These are phyloP conservation scores for Stigmatopora argus DNA, from an alignment of 2,113 vertebrate genomes.

Conservation along the genomic window DNA sequence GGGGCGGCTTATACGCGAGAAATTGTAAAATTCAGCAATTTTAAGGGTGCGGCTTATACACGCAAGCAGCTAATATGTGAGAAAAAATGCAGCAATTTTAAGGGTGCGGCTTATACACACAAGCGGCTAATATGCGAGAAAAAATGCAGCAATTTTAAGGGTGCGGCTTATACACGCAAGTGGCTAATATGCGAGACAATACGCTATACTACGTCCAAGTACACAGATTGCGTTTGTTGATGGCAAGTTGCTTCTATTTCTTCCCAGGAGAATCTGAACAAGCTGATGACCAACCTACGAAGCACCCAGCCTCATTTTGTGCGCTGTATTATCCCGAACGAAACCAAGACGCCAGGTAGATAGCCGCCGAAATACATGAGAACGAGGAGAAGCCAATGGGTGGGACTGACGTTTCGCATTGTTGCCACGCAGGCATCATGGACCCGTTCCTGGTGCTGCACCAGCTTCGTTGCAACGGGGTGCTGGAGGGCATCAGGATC, in stretches of 20 bases:
- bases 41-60: too few species aligned
- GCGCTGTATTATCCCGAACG: conserved; percentile 90
- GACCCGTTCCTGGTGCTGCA: conserved; percentile 79
- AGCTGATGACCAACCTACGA: conserved; percentile 91
- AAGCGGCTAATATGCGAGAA: too few species aligned
- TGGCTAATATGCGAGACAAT: background rate
- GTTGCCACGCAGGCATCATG: conserved; percentile 68
- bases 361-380: background rate
- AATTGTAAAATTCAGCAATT: too few species aligned
- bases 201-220: background rate
- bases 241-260: conserved; percentile 6
- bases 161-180: too few species aligned
- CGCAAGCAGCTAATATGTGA: too few species aligned
- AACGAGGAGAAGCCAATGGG: background rate
- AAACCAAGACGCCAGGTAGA: conserved; percentile 87
- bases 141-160: too few species aligned
- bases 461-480: conserved; percentile 80
- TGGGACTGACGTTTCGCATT: background rate
- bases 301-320: conserved; percentile 93
- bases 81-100: too few species aligned
- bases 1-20: too few species aligned
- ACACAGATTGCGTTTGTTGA: background rate
- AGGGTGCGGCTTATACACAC: too few species aligned
- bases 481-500: conserved; percentile 81
- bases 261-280: conserved; percentile 89